Evolutionary conservation across 2,888 invertebrate species (phyloP).

Genomic region (Diplazon laetatorius): DNA sequence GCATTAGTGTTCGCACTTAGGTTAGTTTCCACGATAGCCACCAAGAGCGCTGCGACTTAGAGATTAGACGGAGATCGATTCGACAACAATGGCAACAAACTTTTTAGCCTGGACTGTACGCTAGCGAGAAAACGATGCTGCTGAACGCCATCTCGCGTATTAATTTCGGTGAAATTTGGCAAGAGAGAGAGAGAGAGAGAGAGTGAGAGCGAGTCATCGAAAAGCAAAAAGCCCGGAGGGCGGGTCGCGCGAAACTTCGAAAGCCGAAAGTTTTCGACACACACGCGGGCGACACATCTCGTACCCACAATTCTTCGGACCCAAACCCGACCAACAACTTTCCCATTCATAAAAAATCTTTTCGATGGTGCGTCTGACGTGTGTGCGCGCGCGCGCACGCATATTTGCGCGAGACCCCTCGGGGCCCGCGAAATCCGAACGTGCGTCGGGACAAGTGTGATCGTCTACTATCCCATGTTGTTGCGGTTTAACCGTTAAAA

Average conservation of each 20-base stretch:
- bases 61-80: no score
- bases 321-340: conserved; percentile 56
- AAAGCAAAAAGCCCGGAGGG: conserved; percentile 46
- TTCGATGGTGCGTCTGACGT: conserved; percentile 15
- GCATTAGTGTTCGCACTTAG: no score
- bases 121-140: conserved; percentile 5
- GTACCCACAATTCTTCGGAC: conserved; percentile 23
- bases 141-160: conserved; percentile 1
- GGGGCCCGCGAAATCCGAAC: no score
- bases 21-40: no score
- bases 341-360: conserved; percentile 63
- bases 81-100: no score
- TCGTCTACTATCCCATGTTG: no score
- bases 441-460: no score
- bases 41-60: no score
- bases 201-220: conserved; percentile 28
- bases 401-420: no score
- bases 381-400: neutral
- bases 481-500: no score
- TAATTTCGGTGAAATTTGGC: neutral
- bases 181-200: conserved; percentile 22
- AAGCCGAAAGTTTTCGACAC: conserved; percentile 55
- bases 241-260: conserved; percentile 55
- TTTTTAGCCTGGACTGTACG: no score
- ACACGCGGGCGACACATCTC: conserved; percentile 13